A percentile compares a stretch with the other conserved stretches of the same genome.
phyloP scores from a whole-genome alignment of 2,113 vertebrate species.

The Pelusios castaneus region DNA sequence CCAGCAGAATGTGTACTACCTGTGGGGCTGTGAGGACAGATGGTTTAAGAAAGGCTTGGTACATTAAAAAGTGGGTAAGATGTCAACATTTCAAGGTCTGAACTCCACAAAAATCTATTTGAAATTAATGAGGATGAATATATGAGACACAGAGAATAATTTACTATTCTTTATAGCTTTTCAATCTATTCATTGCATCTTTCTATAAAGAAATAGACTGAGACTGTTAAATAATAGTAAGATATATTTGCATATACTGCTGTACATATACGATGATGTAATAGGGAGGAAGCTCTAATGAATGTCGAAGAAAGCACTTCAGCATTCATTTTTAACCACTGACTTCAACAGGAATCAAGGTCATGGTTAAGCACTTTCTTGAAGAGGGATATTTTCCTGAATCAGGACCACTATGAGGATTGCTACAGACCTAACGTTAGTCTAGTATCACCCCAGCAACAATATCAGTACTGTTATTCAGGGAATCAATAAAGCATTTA shows the following conservation, averaged over 20 bases:
- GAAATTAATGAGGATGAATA: background rate
- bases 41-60: background rate
- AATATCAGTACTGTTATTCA: background rate
- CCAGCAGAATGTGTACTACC: background rate
- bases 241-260: background rate
- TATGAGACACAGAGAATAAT: background rate
- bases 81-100: background rate
- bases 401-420: background rate
- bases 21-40: background rate
- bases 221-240: background rate
- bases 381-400: background rate
- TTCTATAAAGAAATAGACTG: background rate
- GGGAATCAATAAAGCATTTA: background rate
- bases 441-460: background rate
- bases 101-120: background rate
- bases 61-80: background rate
- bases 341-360: background rate
- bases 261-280: background rate
- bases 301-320: background rate
- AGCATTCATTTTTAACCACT: background rate
- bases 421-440: rapidly evolving
- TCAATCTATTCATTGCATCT: background rate
- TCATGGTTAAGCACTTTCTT: background rate
- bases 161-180: background rate
- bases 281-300: background rate